Evolutionary conservation across 1,140 invertebrate species (phyloP).

Genomic region (Mycetomoellerius zeteki): DNA sequence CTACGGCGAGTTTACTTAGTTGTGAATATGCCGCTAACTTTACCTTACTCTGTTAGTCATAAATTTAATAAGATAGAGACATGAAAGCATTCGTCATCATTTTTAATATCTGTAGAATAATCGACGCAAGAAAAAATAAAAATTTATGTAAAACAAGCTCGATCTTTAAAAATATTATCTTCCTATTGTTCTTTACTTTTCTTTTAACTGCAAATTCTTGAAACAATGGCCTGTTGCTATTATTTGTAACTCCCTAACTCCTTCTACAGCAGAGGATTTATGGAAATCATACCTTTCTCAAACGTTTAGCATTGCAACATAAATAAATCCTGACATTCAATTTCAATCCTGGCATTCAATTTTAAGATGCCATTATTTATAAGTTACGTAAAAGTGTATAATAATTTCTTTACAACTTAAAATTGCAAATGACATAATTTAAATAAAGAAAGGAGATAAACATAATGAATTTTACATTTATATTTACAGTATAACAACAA

Average conservation of each 20-base stretch:
- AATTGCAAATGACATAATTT: not conserved
- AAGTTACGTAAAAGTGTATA: not conserved
- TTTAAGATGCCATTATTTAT: not conserved
- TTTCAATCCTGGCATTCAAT: not conserved
- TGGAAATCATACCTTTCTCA: not conserved
- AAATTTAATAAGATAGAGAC: constrained; percentile 43
- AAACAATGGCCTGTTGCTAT: not conserved
- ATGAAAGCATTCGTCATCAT: constrained; percentile 35
- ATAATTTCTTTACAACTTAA: not conserved
- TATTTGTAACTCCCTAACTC: not conserved
- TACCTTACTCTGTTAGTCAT: constrained; percentile 46
- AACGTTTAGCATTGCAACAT: not conserved
- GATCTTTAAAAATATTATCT: not conserved
- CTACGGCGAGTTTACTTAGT: constrained; percentile 39
- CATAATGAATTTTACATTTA: not conserved
- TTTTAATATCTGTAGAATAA: constrained; percentile 16
- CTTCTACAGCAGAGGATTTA: not conserved
- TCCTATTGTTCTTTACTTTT: not conserved
- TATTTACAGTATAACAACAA: not conserved
- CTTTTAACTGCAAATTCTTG: not conserved
- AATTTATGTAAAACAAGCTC: not conserved
- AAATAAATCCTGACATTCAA: not conserved
- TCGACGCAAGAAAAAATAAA: not conserved
- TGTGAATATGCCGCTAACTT: constrained; percentile 53
- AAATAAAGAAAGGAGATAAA: not conserved